Base-by-base conservation (phyloP, 2,888 invertebrate species). In the Chrysolina haemoptera region DNA sequence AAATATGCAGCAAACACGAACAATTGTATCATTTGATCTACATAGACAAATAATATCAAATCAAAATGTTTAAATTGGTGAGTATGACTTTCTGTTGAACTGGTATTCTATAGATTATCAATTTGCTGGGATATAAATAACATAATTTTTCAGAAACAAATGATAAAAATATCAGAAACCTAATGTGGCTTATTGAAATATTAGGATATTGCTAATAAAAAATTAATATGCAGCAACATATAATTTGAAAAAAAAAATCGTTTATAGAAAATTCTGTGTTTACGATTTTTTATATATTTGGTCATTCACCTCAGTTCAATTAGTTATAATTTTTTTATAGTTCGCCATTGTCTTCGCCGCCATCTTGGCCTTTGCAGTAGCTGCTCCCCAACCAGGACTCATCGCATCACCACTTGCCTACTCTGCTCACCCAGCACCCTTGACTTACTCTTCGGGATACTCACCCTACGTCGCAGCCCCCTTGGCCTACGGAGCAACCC, bases 301-400 rank as follows among this genome's bases (percentile, higher is more conserved):
- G 27, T 27, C 1, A 27, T 27, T 4, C 9, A 2, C 9, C 4
- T 16, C 16, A n/a, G 16, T 48, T 16, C 63, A 22, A n/a, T 50
- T 0, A 14, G 20, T 20, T 10, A 35, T 9, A 1, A 22, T 46
- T 43, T 62, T n/a, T 27, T 63, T 76, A 74, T 48, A 72, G 76
- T 70, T 74, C 65, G 68, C 63, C 55, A 43, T 74, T 27, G 64
- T 79, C 20, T 68, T 80, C 62, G 70, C 76, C 62, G 77, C 75
- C 63, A 53, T 78, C 70, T 63, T 81, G 59, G 79, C 78, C 62
- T 9, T 78, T 14, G 78, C 74, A 50, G 53, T 74, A 11, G 77
- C 79, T 20, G 68, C 76, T 10, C 75, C 80, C 4, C 66, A 79
- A 70, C 55, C 74, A 11, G 69, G 73, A 0, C n/a, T 67, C 20